Evolutionary conservation across 2,888 invertebrate genomes (phyloP).

Genomic region (Hecatera dysodea): DNA sequence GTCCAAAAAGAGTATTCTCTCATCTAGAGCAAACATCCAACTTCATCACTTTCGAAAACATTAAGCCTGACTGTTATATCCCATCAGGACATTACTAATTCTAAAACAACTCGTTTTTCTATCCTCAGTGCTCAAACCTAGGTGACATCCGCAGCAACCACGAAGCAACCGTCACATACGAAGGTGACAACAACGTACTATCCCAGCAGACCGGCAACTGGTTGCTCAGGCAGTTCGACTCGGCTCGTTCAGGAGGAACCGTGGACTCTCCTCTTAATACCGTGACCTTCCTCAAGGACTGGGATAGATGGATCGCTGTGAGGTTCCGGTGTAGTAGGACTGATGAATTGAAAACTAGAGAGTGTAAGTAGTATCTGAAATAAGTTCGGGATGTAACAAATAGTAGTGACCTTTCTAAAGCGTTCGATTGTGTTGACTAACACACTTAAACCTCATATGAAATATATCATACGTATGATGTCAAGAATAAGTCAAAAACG

Average conservation of each 20-base stretch:
- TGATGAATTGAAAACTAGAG: conserved; percentile 74
- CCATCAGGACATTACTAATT: neutral
- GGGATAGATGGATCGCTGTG: conserved; percentile 60
- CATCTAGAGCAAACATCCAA: too few species aligned
- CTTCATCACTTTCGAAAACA: too few species aligned
- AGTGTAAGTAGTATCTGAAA: conserved; percentile 83
- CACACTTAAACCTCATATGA: accelerated
- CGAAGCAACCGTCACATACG: conserved; percentile 97
- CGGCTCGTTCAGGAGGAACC: conserved; percentile 81
- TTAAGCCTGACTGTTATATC: neutral
- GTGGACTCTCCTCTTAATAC: conserved; percentile 93
- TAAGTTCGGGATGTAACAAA: too few species aligned
- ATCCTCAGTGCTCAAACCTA: conserved; percentile 93
- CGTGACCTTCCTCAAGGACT: conserved; percentile 91
- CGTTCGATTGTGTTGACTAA: conserved; percentile 2
- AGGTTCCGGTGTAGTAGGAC: conserved; percentile 74
- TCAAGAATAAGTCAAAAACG: neutral
- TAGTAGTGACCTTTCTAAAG: conserved; percentile 2
- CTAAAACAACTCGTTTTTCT: neutral
- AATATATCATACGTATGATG: too few species aligned
- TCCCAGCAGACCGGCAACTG: conserved; percentile 97
- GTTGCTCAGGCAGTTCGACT: conserved; percentile 93
- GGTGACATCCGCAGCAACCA: conserved; percentile 96
- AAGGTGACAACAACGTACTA: conserved; percentile 98
- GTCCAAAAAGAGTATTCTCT: neutral